Base-by-base conservation (phyloP, 2,797 vertebrate genomes). In the Dallia pectoralis region DNA sequence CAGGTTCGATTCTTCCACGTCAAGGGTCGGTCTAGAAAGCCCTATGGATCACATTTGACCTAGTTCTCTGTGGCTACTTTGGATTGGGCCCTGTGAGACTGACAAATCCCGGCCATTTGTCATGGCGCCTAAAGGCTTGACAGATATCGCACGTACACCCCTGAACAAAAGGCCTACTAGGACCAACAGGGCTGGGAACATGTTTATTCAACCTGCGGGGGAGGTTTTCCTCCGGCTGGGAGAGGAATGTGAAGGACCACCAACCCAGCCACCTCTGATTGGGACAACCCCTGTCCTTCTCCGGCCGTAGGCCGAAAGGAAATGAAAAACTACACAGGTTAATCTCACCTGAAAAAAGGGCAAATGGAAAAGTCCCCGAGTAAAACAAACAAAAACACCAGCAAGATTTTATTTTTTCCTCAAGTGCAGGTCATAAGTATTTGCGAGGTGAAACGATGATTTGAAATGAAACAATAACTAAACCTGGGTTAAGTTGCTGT, bases 111-210 rank as follows among this genome's bases (percentile, higher is more conserved):
- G 11, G 22, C 53, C 53, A 59, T 25, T 25, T 59, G 53, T 59
- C n/a, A 11, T 4, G 22, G 53, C 11, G 53, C 53, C 53, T n/a
- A 59, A 25, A 22, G n/a, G 75, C 56, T 0, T 6, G 25, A 53
- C 49, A 27, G 33, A 6, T 59, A 15, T 40, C 63, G 70, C 76
- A 75, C 77, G 77, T 70, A 74, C 47, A 40, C 70, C 15, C 4
- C 14, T 44, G 49, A 63, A 69, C 44, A 67, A 68, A 76, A 72
- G 70, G 29, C 1, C 67, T 16, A 18, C 27, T 25, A 32, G 16
- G 15, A 30, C 27, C 16, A 51, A 29, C 11, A 16, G 22, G 12
- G 25, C 29, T 30, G 48, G 16, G 8, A 51, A 16, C 53, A 67
- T 44, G 68, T 40, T 67, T 4, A 67, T 12, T 9, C n/a, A 44